These are phyloP conservation scores for Nyctalus aviator DNA, from an alignment of 2,797 vertebrate genomes.

Conservation along the genomic window DNA sequence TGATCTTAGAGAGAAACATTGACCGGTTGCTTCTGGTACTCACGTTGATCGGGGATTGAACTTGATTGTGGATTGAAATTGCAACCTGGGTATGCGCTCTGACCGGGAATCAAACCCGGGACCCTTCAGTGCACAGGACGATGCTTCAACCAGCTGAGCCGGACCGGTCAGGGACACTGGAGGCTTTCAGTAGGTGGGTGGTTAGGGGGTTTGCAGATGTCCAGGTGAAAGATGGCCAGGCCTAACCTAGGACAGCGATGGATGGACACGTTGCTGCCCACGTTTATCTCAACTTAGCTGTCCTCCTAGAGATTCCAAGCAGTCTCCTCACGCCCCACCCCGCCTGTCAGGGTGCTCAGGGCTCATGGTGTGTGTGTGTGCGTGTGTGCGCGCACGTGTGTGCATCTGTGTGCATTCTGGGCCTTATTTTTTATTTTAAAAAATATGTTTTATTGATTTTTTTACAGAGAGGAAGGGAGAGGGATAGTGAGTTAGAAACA, in stretches of 20 bases:
- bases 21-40: neutral
- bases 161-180: neutral
- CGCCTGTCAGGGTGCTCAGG: neutral
- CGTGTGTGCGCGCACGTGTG: too few species aligned
- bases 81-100: neutral
- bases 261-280: neutral
- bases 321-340: neutral
- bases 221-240: neutral
- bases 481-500: too few species aligned
- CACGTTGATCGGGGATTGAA: too few species aligned
- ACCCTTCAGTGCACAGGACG: neutral
- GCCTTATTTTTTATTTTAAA: neutral
- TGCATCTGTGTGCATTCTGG: too few species aligned
- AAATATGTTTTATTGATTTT: too few species aligned
- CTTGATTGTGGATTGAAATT: neutral
- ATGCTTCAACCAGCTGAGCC: neutral
- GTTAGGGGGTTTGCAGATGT: neutral
- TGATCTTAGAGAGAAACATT: neutral
- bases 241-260: neutral
- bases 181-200: neutral
- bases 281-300: neutral
- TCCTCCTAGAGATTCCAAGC: neutral
- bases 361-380: rapidly evolving
- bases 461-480: too few species aligned
- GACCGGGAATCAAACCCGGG: neutral